Percentiles rank a stretch among this genome's conserved stretches.
phyloP scores from a whole-genome alignment of 2,797 vertebrate genomes.

The Hyperoplus lanceolatus region DNA sequence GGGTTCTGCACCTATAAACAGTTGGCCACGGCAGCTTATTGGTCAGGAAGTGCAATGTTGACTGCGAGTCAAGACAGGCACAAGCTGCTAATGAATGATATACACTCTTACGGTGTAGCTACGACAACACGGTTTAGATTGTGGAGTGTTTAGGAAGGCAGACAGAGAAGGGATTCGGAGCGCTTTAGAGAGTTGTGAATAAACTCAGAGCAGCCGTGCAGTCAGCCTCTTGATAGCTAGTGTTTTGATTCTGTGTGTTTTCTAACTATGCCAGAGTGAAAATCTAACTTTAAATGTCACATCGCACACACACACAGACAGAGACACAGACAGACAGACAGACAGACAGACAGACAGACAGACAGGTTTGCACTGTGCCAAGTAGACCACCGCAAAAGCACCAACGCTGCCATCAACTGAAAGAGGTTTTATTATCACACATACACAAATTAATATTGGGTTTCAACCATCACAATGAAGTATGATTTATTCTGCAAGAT shows the following conservation, averaged over 20 bases:
- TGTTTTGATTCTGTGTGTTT: background rate
- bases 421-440: background rate
- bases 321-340: conserved; percentile 19
- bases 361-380: conserved; percentile 12
- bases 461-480: background rate
- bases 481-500: background rate
- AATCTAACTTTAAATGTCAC: background rate
- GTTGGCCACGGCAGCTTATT: conserved; percentile 77
- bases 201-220: conserved; percentile 12
- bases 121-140: conserved; percentile 42
- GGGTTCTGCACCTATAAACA: conserved; percentile 85
- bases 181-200: conserved; percentile 5
- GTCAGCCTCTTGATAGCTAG: background rate
- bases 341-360: conserved; percentile 18
- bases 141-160: conserved; percentile 40
- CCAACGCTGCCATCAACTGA: background rate
- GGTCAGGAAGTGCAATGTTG: conserved; percentile 81
- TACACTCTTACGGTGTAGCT: conserved; percentile 46
- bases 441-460: background rate
- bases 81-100: conserved; percentile 81
- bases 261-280: background rate
- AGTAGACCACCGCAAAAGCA: conserved; percentile 20
- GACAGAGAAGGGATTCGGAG: conserved; percentile 32
- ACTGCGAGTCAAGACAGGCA: conserved; percentile 82
- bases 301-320: conserved; percentile 3